These are phyloP conservation scores for Genyomyrus donnyi DNA, from an alignment of 2,113 vertebrate species.

Conservation along the genomic window DNA sequence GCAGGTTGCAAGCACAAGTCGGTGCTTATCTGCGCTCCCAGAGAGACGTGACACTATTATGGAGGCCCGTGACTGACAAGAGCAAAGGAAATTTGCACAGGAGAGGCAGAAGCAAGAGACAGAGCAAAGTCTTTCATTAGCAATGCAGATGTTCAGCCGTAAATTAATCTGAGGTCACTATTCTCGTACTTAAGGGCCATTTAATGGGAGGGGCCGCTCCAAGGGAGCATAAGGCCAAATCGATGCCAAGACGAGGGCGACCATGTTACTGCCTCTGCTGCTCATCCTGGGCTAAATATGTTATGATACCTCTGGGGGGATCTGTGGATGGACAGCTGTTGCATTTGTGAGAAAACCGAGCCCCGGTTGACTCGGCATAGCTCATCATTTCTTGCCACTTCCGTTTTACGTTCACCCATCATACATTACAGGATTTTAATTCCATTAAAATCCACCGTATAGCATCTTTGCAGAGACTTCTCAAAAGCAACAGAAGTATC, in stretches of 20 bases:
- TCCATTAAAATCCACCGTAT: background rate
- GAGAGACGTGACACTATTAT: background rate
- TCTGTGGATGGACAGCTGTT: background rate
- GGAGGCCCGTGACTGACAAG: background rate
- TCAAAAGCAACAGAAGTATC: background rate
- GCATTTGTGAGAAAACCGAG: background rate
- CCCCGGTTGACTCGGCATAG: background rate
- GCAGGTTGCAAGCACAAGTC: background rate
- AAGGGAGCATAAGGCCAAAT: background rate
- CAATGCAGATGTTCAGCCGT: conserved; percentile 7
- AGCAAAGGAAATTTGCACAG: background rate
- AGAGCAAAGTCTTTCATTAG: conserved; percentile 17
- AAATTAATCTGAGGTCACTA: conserved; percentile 14
- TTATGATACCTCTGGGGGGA: background rate
- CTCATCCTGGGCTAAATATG: background rate
- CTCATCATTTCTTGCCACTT: background rate
- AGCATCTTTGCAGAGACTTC: background rate
- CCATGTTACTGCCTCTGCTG: background rate
- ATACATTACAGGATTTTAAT: background rate
- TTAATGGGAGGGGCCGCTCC: background rate
- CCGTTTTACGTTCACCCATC: background rate
- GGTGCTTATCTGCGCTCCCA: background rate
- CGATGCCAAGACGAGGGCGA: background rate
- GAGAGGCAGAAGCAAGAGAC: background rate
- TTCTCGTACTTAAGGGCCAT: conserved; percentile 17